A percentile compares a stretch with the other conserved stretches of the same genome.
These are phyloP conservation scores for Lasioglossum lativentre DNA, from an alignment of 2,888 invertebrate genomes.

Conservation along the genomic window DNA sequence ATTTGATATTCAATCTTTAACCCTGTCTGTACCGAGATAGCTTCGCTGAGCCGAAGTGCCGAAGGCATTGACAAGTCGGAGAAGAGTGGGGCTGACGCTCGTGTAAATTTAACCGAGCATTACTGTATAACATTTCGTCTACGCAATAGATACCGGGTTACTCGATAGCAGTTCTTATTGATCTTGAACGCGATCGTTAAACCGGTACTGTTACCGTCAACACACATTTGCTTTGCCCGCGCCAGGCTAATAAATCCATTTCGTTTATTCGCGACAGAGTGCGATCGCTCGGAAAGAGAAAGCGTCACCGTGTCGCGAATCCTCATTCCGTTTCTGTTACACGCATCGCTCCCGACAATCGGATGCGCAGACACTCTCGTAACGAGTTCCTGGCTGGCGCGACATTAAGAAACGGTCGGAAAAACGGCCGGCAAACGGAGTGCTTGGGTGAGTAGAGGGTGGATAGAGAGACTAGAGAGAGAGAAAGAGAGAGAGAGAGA, in stretches of 20 bases:
- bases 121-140: background rate
- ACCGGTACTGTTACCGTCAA: background rate
- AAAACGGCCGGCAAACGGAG: slow-evolving; percentile 54
- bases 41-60: background rate
- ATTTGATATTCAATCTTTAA: too few species aligned
- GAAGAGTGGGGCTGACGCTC: background rate
- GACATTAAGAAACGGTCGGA: slow-evolving; percentile 70
- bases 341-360: slow-evolving; percentile 51
- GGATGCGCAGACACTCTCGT: slow-evolving; percentile 54
- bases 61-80: background rate
- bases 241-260: background rate
- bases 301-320: background rate
- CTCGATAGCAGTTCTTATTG: background rate
- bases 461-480: background rate
- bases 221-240: background rate
- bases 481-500: background rate
- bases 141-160: background rate
- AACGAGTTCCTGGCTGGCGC: slow-evolving; percentile 69
- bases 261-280: background rate
- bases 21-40: background rate
- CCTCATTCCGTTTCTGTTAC: background rate
- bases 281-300: background rate
- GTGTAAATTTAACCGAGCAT: background rate
- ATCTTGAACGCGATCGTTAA: background rate
- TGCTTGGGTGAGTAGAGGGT: slow-evolving; percentile 8